Evolutionary conservation across 2,888 invertebrate species (phyloP), one percentile per base, ranked within the genome.

Genomic region (Dichetophora obliterata): DNA sequence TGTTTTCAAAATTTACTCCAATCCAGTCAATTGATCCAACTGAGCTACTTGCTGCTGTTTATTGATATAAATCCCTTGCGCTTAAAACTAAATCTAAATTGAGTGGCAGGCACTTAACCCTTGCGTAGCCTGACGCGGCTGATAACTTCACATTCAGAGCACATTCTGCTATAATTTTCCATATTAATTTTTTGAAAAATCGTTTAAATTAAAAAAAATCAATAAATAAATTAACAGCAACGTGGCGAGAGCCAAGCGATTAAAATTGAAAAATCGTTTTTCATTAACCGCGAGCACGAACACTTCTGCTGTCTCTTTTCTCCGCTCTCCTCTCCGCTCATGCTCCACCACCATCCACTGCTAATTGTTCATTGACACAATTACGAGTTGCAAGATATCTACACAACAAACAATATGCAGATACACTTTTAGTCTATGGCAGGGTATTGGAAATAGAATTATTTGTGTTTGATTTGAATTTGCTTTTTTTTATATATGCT

Each of bases 221-320:
- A 43, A 43, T 43, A 72, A 72, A 72, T 72, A 72, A 72, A 72
- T 72, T 72, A 72, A 72, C 72, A 72, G 43, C 61, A 37, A 19
- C n/a, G 37, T 48, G 8, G 34, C 34, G 31, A 5, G 37, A 31
- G 22, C 14, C 37, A 24, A 0, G 48, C 61, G 14, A 14, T 22
- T 43, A 43, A 71, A 48, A 61, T 24, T 72, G 72, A 61, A 61
- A 72, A 72, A 48, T 72, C 27, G 27, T 43, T 72, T 43, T 24
- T 24, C 59, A 59, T 27, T 59, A 24, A 59, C 16, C 59, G 59
- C 9, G 59, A 2, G 27, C 5, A 9, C 11, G 14, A 11, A 43
- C 11, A 43, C 43, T 11, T 14, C 43, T 43, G 11, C 43, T n/a
- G n/a, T n/a, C n/a, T n/a, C n/a, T n/a, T n/a, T 43, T 43, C 11